A percentile compares a stretch with the other conserved stretches of the same genome.
Conservation (phyloP, 2,888 invertebrate species). For the Dryobotodes eremita region DNA sequence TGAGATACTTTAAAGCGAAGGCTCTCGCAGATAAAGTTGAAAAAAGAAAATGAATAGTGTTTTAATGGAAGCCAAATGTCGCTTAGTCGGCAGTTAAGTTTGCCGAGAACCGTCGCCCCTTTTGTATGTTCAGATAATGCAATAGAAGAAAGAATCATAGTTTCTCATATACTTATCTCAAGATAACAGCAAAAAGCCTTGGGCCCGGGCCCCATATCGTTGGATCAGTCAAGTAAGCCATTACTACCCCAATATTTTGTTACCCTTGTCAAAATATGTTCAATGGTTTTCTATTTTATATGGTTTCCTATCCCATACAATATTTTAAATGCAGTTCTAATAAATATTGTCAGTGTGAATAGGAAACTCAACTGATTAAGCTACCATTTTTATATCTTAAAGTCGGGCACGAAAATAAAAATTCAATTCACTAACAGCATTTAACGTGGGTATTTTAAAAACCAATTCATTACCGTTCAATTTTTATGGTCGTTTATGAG, state of each 20-base stretch:
- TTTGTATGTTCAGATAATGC: conserved; percentile 14
- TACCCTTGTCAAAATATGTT: conserved; percentile 48
- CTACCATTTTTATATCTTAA: conserved; percentile 4
- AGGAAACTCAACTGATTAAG: neutral
- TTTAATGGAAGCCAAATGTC: neutral
- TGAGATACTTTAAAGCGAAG: neutral
- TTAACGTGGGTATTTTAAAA: conserved; percentile 26
- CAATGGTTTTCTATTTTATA: conserved; percentile 5
- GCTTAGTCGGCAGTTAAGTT: neutral
- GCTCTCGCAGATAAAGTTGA: neutral
- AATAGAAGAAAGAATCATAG: conserved; percentile 2
- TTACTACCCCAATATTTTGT: conserved; percentile 45
- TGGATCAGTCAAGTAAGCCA: conserved; percentile 21
- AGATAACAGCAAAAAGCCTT: conserved; percentile 20
- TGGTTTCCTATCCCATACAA: neutral
- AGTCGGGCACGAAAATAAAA: neutral
- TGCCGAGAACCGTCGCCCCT: neutral
- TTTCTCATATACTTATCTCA: conserved; percentile 11
- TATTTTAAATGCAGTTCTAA: neutral
- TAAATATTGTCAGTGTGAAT: conserved; percentile 8
- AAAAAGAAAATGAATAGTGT: conserved; percentile 12
- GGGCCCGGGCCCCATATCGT: conserved; percentile 13
- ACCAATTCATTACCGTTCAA: conserved; percentile 41
- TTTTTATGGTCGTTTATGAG: conserved; percentile 39
- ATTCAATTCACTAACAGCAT: conserved; percentile 35